These are phyloP conservation scores for Argyra leucocephala DNA, from an alignment of 2,888 invertebrate genomes.

Conservation along the genomic window DNA sequence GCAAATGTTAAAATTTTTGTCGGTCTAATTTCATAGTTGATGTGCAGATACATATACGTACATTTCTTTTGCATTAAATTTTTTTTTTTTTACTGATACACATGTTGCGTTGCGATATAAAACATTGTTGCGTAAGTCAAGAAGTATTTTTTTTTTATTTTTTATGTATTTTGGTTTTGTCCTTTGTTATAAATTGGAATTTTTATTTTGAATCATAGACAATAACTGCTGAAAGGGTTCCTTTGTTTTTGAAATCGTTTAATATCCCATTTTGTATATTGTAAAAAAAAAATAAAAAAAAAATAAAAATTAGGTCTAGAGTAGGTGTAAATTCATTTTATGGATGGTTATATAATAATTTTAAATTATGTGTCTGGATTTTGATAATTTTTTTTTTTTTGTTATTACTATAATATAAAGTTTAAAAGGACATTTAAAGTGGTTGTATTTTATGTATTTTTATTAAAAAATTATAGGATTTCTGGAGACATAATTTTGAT, in stretches of 20 bases:
- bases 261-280: no score
- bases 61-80: no score
- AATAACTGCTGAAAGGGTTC: background rate
- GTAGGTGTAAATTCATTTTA: constrained; percentile 6
- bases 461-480: background rate
- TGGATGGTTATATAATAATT: background rate
- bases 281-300: no score
- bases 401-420: background rate
- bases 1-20: background rate
- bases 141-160: background rate
- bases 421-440: no score
- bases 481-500: background rate
- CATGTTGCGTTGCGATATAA: background rate
- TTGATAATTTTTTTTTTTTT: background rate
- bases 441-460: background rate
- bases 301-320: background rate
- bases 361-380: background rate
- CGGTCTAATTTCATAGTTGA: no score
- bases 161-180: background rate
- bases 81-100: background rate
- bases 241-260: background rate
- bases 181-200: no score
- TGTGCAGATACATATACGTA: background rate
- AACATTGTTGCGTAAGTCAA: constrained; percentile 6
- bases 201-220: no score